Conservation (phyloP, 2,888 invertebrate genomes). For the Hylaea fasciaria region DNA sequence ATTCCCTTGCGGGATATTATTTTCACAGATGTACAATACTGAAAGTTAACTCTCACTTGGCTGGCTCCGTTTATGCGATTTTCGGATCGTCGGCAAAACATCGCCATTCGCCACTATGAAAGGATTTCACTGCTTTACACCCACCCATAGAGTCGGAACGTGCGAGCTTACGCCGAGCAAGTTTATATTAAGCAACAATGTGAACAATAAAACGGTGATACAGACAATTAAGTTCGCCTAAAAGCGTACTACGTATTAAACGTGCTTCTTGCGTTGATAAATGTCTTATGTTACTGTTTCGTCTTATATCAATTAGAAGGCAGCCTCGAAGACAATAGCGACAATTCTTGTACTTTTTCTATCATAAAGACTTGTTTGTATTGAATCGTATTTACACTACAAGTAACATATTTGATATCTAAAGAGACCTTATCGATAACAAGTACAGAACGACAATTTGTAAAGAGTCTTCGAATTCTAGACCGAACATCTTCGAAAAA, state of each 20-base stretch:
- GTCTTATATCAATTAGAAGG: not conserved
- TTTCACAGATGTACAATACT: slow-evolving; percentile 48
- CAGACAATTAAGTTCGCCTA: slow-evolving; percentile 23
- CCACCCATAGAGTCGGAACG: slow-evolving; percentile 19
- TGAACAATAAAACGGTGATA: slow-evolving; percentile 20
- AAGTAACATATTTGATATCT: too few species aligned
- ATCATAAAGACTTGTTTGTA: not conserved
- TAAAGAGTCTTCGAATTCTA: slow-evolving; percentile 1
- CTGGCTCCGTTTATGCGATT: slow-evolving; percentile 47
- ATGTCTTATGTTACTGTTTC: not conserved
- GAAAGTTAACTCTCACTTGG: slow-evolving; percentile 47
- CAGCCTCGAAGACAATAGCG: too few species aligned
- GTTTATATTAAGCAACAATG: slow-evolving; percentile 23
- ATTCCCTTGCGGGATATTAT: slow-evolving; percentile 56
- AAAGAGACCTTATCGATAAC: too few species aligned
- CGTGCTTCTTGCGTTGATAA: not conserved
- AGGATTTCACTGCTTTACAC: slow-evolving; percentile 39
- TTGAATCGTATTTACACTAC: too few species aligned
- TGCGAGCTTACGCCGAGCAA: slow-evolving; percentile 16
- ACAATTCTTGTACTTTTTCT: not conserved
- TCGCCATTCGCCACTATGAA: slow-evolving; percentile 39
- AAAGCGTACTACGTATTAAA: slow-evolving; percentile 16
- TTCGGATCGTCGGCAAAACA: slow-evolving; percentile 46
- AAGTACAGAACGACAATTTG: not conserved
- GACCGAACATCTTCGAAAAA: slow-evolving; percentile 1